Conservation (phyloP, 2,797 vertebrate genomes). For the Toxotes lorentzi region DNA sequence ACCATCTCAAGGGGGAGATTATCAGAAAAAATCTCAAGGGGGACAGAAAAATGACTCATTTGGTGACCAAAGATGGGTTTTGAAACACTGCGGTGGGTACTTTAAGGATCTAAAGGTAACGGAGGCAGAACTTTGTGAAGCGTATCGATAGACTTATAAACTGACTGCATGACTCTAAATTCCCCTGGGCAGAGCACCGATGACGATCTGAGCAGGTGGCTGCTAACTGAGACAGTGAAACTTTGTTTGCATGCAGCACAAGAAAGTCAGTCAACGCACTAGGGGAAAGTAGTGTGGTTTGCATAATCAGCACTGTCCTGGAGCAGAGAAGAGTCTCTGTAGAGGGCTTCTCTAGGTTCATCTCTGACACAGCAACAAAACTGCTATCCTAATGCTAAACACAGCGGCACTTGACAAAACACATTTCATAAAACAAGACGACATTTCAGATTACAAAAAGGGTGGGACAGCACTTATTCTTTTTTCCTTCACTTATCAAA, state of each 20-base stretch:
- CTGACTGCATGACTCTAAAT: slow-evolving; percentile 7
- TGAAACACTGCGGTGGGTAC: background rate
- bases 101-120: background rate
- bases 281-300: slow-evolving; percentile 1
- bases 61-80: too few species aligned
- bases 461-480: too few species aligned
- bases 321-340: background rate
- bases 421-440: too few species aligned
- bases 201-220: slow-evolving; percentile 32
- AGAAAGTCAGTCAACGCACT: background rate
- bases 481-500: too few species aligned
- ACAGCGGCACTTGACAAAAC: too few species aligned
- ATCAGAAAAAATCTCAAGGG: too few species aligned
- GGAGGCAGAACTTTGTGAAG: slow-evolving; percentile 23
- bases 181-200: background rate
- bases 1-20: background rate
- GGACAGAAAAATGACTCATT: background rate
- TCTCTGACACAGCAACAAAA: background rate
- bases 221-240: slow-evolving; percentile 16
- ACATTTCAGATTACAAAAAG: too few species aligned
- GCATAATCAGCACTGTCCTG: background rate
- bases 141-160: background rate
- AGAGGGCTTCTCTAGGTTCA: too few species aligned
- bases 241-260: slow-evolving; percentile 13
- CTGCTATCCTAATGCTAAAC: background rate